Base-by-base conservation (phyloP, 2,797 vertebrate genomes). In the Protosalanx chinensis region DNA sequence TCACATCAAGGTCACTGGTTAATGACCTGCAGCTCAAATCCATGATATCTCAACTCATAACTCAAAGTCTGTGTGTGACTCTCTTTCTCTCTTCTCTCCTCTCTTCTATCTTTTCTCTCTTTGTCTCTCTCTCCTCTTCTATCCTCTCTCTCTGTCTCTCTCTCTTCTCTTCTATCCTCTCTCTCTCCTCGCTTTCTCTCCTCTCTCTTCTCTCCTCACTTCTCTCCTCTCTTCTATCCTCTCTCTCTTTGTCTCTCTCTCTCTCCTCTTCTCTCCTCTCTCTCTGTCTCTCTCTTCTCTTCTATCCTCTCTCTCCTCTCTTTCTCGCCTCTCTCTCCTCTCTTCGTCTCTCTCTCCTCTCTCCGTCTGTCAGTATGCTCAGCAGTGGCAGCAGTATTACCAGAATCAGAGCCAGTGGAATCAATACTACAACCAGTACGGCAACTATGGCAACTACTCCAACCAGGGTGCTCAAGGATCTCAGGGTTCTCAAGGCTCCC, bases 311-410 rank as follows among this genome's bases (percentile, higher is more conserved):
- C 61, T 35, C 37, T 7, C 35, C 15, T 66, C 23, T 30, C 30
- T 63, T 18, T 53, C 49, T 18, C 49, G n/a, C n/a, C n/a, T n/a
- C n/a, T 12, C 46, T 12, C 5, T 41, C 12, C 23, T 13, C 32
- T 18, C 2, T 15, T n/a, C n/a, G n/a, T 15, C 27, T 15, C 33
- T n/a, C 18, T 18, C 18, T 15, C 32, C 29, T 18, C 61, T 64
- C 62, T 64, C 41, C 23, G 8, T 3, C 12, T 29, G 20, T 0
- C 88, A 97, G 95, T 96, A 96, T 1, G 93, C 94, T 74, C 95
- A 95, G 90, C 96, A 96, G 85, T 98, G 96, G 96, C 95, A 92
- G 91, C 95, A 97, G 89, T 97, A 96, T 93, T 97, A 97, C 88
- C 95, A 96, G 90, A 96, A 94, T 90, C 96, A 95, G 93, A 93